phyloP scores from a whole-genome alignment of 2,113 vertebrate species.

The Channa maculata region DNA sequence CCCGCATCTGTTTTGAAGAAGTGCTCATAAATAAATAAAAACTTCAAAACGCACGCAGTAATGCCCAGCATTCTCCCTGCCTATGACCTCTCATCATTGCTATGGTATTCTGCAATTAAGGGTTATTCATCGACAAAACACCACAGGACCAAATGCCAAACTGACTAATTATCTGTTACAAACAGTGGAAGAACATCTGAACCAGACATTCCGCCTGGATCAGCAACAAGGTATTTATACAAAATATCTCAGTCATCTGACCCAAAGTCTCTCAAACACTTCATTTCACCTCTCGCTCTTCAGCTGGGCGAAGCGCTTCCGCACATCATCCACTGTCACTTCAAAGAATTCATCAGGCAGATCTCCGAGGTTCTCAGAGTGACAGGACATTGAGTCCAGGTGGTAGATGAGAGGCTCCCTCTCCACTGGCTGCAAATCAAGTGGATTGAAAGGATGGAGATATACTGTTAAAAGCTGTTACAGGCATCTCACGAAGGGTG shows the following conservation, averaged over 20 bases:
- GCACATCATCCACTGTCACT: conserved; percentile 93
- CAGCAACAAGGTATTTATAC: conserved; percentile 36
- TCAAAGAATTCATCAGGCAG: conserved; percentile 96
- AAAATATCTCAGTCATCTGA: conserved; percentile 40
- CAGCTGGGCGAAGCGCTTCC: conserved; percentile 92
- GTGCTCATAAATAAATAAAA: conserved; percentile 48
- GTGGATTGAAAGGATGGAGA: conserved; percentile 2
- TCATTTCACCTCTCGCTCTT: conserved; percentile 91
- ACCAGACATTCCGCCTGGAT: conserved; percentile 40
- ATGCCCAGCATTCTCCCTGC: conserved; percentile 34
- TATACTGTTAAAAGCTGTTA: no score
- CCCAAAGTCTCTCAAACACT: conserved; percentile 1
- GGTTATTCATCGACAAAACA: conserved; percentile 47
- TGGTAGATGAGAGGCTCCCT: conserved; percentile 90
- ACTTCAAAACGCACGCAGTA: conserved; percentile 54
- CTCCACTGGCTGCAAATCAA: conserved; percentile 61
- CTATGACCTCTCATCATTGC: conserved; percentile 55
- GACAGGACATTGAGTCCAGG: conserved; percentile 80
- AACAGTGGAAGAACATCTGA: conserved; percentile 46
- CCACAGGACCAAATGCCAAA: conserved; percentile 38
- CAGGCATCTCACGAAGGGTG: no score
- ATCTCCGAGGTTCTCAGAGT: conserved; percentile 67
- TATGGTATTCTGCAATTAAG: conserved; percentile 69
- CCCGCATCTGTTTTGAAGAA: conserved; percentile 62
- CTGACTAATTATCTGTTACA: conserved; percentile 44